Percentiles rank a stretch among this genome's conserved stretches.
Evolutionary conservation across 2,113 vertebrate species (phyloP).

Genomic region (Lathamus discolor): DNA sequence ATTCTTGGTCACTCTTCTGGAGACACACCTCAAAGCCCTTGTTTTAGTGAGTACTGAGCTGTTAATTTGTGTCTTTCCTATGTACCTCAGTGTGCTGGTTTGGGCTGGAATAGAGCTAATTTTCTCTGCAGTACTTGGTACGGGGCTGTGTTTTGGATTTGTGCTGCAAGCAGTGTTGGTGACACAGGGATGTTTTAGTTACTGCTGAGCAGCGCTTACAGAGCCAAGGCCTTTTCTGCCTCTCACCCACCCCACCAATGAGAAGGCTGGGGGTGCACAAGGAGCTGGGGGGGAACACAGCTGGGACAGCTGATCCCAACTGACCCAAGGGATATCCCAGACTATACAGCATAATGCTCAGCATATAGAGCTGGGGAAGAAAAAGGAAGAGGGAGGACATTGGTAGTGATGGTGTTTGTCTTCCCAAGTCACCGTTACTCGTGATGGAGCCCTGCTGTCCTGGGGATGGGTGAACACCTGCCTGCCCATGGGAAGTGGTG

Average conservation of each 20-base stretch:
- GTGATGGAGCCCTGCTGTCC: neutral
- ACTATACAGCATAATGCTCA: neutral
- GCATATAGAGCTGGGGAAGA: neutral
- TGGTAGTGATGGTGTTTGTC: neutral
- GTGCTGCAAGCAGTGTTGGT: neutral
- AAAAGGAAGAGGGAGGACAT: neutral
- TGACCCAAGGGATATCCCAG: neutral
- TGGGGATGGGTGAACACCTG: neutral
- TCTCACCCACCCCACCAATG: neutral
- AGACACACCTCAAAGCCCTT: neutral
- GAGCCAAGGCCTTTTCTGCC: neutral
- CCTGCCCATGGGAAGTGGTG: neutral
- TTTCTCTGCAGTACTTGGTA: neutral
- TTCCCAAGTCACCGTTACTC: neutral
- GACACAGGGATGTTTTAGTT: neutral
- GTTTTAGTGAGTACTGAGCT: neutral
- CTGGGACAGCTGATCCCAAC: neutral
- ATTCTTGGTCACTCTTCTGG: neutral
- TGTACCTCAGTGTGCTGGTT: neutral
- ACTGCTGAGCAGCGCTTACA: neutral
- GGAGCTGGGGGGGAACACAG: neutral
- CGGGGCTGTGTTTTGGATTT: neutral
- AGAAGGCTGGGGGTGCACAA: neutral
- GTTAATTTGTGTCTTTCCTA: neutral
- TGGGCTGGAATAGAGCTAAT: neutral